These are phyloP conservation scores for Brachionus paranguensis DNA, from an alignment of 1,140 invertebrate species.

Conservation along the genomic window DNA sequence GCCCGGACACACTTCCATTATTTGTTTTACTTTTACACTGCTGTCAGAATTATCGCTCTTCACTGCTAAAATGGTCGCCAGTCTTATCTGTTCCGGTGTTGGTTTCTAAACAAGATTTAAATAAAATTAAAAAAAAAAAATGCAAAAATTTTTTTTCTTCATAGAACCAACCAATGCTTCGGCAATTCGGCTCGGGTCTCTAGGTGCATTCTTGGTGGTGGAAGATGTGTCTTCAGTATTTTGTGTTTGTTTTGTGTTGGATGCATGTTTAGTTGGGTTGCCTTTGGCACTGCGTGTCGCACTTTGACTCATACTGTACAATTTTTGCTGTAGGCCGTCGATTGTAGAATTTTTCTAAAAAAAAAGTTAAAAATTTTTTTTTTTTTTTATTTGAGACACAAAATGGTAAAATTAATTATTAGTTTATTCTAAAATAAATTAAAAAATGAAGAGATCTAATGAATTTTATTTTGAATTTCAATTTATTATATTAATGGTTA, in stretches of 20 bases:
- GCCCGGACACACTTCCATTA: neutral
- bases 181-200: neutral
- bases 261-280: neutral
- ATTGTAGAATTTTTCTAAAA: neutral
- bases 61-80: neutral
- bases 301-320: slow-evolving; percentile 38
- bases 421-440: neutral
- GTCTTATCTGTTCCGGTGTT: slow-evolving; percentile 26
- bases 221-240: neutral
- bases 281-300: neutral
- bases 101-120: neutral
- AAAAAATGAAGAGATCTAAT: neutral
- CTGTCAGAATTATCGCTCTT: neutral
- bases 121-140: neutral
- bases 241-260: neutral
- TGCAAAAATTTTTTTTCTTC: neutral
- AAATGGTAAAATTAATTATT: no score
- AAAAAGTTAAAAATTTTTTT: neutral
- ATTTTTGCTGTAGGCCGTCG: neutral
- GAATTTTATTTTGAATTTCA: slow-evolving; percentile 8
- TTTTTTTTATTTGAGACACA: no score
- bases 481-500: neutral
- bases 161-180: neutral
- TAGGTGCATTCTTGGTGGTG: neutral
- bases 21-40: slow-evolving; percentile 2